Evolutionary conservation across 2,113 vertebrate species (phyloP), one percentile per base, ranked within the genome.

Genomic region (Phylloscopus whistleri): DNA sequence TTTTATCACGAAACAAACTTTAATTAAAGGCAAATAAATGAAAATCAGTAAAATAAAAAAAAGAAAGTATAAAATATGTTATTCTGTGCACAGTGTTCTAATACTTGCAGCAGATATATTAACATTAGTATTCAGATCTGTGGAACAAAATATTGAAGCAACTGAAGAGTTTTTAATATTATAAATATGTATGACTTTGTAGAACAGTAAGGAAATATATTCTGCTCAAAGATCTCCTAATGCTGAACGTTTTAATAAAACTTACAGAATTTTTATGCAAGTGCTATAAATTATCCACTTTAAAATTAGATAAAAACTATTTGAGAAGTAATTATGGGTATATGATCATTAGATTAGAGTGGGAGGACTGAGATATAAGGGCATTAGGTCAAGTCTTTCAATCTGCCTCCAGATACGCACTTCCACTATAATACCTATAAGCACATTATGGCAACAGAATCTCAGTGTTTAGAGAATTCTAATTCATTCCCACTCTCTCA

Each of bases 281-380:
- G 96, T 97, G 93, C 82, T 97, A 96, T 97, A 98, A 97, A 97
- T 98, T 98, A 97, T 96, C 97, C 91, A 96, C 96, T 98, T 98
- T 97, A 97, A 97, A 97, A 98, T 98, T 96, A 97, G 97, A 97
- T 97, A 94, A 98, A 98, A 98, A 97, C 66, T 97, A 97, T 98
- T 97, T 97, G 96, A 98, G 95, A 97, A 97, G 97, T 98, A 98
- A 98, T 98, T 98, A 96, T 94, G 90, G 86, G 60, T 98, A 66
- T 97, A 95, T 94, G 93, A 97, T 98, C 97, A 97, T 97, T 97
- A 98, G 87, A 96, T 86, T 96, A 82, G 89, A 97, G 88, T 94
- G 94, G 72, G 78, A 97, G 82, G 72, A 94, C 92, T 91, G 89
- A 92, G 90, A 86, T 73, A 96, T 96, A 94, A 97, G 96, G 97